Evolutionary conservation across 1,140 invertebrate genomes (phyloP), one percentile per base, ranked within the genome.

Genomic region (Drosophila ambigua): DNA sequence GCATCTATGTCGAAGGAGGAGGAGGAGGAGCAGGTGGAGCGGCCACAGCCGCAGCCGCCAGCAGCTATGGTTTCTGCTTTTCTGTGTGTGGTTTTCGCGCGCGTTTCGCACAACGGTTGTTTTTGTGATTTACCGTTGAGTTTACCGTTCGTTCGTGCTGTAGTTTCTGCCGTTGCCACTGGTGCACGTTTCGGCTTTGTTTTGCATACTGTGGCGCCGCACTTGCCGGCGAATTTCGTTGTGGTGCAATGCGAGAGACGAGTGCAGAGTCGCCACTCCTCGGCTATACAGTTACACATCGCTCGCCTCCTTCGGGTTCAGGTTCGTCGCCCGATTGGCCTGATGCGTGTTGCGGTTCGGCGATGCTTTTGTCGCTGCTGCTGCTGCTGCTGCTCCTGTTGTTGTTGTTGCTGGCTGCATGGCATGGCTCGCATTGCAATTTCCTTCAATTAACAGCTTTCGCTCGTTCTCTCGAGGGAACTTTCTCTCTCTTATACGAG

Each of bases 161-260:
- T 31, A 48, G 31, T 20, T 44, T 44, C 49, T 58, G 64, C 28
- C 23, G 45, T 49, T 66, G 39, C 28, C 8, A 16, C 65, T 80
- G 73, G 83, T 87, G 83, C 83, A 88, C 83, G 83, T 87, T 83
- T 69, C 83, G 74, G 83, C 72, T 72, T 87, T 87, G 83, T 87
- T 87, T 87, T 87, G 83, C 83, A 87, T 87, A 87, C 83, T 87
- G 83, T 49, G 35, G 79, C 67, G 83, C 52, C 67, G 72, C 83
- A 72, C 45, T 77, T 62, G 83, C 83, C 83, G 83, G 83, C 83
- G 79, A 83, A 88, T 88, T 77, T 88, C 83, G 83, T 87, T 87
- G 72, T 79, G 79, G 54, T 87, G 83, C 83, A 39, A 87, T 85
- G 72, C 52, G 72, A 83, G 60, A 69, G 64, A 28, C 79, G 82